Evolutionary conservation across 2,888 invertebrate species (phyloP).

Genomic region (Trachelus tabidus): DNA sequence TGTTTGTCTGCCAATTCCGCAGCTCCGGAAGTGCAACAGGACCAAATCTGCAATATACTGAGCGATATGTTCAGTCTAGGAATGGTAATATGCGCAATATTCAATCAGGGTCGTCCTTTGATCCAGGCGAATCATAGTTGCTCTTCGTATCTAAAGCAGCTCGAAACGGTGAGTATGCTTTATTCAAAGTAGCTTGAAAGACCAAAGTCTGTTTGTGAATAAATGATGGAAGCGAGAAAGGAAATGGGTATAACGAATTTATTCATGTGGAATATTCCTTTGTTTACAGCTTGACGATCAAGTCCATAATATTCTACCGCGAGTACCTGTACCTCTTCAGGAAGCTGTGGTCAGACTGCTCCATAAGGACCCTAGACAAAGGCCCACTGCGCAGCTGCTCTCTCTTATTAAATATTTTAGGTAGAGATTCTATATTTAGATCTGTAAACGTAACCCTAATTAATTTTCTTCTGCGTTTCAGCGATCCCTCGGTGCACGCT

Average conservation of each 20-base stretch:
- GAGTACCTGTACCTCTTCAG: slow-evolving; percentile 85
- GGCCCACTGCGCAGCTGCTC: slow-evolving; percentile 92
- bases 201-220: background rate
- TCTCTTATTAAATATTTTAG: slow-evolving; percentile 91
- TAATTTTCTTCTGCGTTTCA: slow-evolving; percentile 54
- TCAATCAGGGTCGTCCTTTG: slow-evolving; percentile 89
- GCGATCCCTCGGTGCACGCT: slow-evolving; percentile 91
- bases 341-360: slow-evolving; percentile 89
- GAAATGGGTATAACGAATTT: background rate
- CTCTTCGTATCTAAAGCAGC: slow-evolving; percentile 88
- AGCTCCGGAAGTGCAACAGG: slow-evolving; percentile 94
- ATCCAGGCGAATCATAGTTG: slow-evolving; percentile 92
- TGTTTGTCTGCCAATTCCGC: slow-evolving; percentile 41
- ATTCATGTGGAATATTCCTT: background rate
- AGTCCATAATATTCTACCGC: slow-evolving; percentile 80
- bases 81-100: slow-evolving; percentile 92
- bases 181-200: background rate
- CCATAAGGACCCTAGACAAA: slow-evolving; percentile 83
- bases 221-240: background rate
- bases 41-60: slow-evolving; percentile 83
- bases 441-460: background rate
- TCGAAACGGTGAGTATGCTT: slow-evolving; percentile 82
- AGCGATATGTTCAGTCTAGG: slow-evolving; percentile 98
- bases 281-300: slow-evolving; percentile 82
- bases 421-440: slow-evolving; percentile 66